These are phyloP conservation scores for Procambarus clarkii DNA, from an alignment of 1,140 invertebrate genomes.

Conservation along the genomic window DNA sequence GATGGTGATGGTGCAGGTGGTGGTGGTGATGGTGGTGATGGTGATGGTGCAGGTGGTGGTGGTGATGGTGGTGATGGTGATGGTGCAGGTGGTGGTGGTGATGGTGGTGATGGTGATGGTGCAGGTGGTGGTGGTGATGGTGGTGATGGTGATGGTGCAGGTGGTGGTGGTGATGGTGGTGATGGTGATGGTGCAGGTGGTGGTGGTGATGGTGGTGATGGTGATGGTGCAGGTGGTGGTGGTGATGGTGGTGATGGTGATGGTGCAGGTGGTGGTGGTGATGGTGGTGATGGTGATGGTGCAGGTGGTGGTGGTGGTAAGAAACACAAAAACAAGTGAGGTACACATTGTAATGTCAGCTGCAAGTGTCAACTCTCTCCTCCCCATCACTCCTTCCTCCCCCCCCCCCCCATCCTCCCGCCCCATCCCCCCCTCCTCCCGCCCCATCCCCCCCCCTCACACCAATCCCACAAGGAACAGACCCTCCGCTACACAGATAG, in stretches of 20 bases:
- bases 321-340: not conserved
- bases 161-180: not conserved
- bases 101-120: not conserved
- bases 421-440: not conserved
- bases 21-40: not conserved
- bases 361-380: not conserved
- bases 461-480: too few relatives aligned
- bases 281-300: not conserved
- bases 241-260: not conserved
- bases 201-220: not conserved
- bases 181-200: not conserved
- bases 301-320: not conserved
- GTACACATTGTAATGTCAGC: not conserved
- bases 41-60: not conserved
- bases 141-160: not conserved
- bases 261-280: not conserved
- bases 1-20: not conserved
- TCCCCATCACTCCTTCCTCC: not conserved
- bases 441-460: not conserved
- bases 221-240: not conserved
- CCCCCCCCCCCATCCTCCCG: not conserved
- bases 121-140: not conserved
- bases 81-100: not conserved
- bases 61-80: not conserved
- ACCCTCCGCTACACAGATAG: too few relatives aligned